Percentiles rank a stretch among this genome's conserved stretches.
Conservation (phyloP, 2,797 vertebrate genomes). For the Xiphorhynchus erythropygius region DNA sequence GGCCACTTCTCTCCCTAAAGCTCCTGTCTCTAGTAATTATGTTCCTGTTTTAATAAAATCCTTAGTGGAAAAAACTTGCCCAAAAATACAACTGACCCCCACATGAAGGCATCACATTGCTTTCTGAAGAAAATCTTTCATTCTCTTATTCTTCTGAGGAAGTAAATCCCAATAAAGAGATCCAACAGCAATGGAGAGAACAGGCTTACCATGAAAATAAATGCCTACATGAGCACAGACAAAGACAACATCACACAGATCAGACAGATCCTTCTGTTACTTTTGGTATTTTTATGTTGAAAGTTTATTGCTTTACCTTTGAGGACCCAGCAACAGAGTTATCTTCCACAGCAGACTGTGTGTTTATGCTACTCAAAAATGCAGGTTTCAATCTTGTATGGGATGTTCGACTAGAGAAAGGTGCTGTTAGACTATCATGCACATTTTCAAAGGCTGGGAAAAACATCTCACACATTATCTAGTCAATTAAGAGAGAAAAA, state of each 20-base stretch:
- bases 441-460: conserved; percentile 86
- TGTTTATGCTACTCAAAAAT: conserved; percentile 74
- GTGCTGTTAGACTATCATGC: conserved; percentile 77
- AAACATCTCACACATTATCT: conserved; percentile 88
- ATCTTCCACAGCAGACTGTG: conserved; percentile 69
- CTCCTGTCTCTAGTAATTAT: background rate
- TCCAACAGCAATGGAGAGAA: background rate
- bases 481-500: conserved; percentile 32
- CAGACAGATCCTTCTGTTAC: background rate
- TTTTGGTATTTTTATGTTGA: background rate
- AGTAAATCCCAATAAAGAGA: background rate
- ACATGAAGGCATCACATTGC: background rate
- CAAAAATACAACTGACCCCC: background rate
- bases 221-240: background rate
- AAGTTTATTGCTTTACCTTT: conserved; percentile 62
- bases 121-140: background rate
- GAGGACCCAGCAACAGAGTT: conserved; percentile 68
- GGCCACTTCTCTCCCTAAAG: background rate
- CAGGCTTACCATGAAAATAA: background rate
- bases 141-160: background rate
- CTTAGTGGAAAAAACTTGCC: background rate
- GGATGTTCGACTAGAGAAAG: conserved; percentile 77
- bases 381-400: conserved; percentile 80
- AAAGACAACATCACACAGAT: background rate
- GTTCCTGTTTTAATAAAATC: background rate